phyloP scores from a whole-genome alignment of 2,113 vertebrate species.

The Pseudorectes ferrugineus region DNA sequence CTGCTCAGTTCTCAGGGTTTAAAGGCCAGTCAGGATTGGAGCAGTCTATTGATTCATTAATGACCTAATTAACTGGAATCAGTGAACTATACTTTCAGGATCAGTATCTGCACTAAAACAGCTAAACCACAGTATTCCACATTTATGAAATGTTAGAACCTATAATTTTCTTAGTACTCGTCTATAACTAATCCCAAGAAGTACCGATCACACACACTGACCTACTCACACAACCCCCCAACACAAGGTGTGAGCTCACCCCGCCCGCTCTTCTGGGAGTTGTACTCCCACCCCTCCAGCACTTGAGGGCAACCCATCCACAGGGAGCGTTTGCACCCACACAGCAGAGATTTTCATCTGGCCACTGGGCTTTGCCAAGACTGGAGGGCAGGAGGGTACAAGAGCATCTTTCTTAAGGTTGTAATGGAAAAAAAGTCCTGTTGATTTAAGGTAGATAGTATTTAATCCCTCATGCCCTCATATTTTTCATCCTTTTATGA shows the following conservation, averaged over 20 bases:
- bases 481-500: neutral
- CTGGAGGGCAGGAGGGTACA: neutral
- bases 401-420: neutral
- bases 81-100: neutral
- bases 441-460: neutral
- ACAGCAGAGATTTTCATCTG: neutral
- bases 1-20: neutral
- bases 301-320: too few relatives aligned
- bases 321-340: neutral
- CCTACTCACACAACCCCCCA: too few relatives aligned
- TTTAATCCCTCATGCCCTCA: neutral
- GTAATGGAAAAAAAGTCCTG: neutral
- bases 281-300: neutral
- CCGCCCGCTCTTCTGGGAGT: neutral
- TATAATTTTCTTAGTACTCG: neutral
- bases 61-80: neutral
- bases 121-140: neutral
- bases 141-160: neutral
- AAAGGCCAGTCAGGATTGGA: neutral
- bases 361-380: neutral
- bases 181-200: neutral
- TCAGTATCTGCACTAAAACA: neutral
- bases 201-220: neutral
- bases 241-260: rapidly evolving
- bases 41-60: neutral